Conservation (phyloP, 2,797 vertebrate species). For the Enteromius mattozi region DNA sequence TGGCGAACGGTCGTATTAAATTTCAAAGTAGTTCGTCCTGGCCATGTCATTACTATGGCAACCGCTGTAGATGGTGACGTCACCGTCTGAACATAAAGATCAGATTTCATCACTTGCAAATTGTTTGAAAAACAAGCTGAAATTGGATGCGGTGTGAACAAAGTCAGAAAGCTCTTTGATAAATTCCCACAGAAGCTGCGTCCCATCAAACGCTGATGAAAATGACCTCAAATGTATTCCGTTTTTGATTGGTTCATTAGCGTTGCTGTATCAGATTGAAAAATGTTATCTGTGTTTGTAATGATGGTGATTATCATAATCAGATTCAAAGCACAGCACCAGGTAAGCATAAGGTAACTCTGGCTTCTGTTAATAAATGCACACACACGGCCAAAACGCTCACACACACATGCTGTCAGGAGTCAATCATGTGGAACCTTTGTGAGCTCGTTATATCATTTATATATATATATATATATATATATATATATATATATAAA, state of each 20-base stretch:
- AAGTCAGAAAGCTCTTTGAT: slow-evolving; percentile 23
- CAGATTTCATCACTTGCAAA: slow-evolving; percentile 6
- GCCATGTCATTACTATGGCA: not conserved
- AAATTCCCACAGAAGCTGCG: slow-evolving; percentile 20
- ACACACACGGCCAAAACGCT: slow-evolving; percentile 1
- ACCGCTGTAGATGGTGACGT: not conserved
- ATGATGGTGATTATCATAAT: slow-evolving; percentile 47
- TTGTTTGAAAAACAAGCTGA: slow-evolving; percentile 34
- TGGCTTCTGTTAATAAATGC: slow-evolving; percentile 1
- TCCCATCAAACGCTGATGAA: slow-evolving; percentile 27
- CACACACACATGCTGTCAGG: not conserved
- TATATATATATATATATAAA: too few species aligned
- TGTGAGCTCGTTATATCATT: slow-evolving; percentile 2
- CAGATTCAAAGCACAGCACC: slow-evolving; percentile 49
- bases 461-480: not conserved
- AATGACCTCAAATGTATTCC: slow-evolving; percentile 42
- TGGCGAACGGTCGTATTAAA: not conserved
- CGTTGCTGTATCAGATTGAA: slow-evolving; percentile 27
- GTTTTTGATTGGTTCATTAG: slow-evolving; percentile 49
- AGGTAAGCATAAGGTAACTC: slow-evolving; percentile 35
- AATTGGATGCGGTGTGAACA: slow-evolving; percentile 6
- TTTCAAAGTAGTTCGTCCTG: not conserved
- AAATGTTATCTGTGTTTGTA: slow-evolving; percentile 40
- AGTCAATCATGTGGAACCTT: slow-evolving; percentile 25
- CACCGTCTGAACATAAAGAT: not conserved